Evolutionary conservation across 2,888 invertebrate genomes (phyloP).

Genomic region (Psylliodes chrysocephalus): DNA sequence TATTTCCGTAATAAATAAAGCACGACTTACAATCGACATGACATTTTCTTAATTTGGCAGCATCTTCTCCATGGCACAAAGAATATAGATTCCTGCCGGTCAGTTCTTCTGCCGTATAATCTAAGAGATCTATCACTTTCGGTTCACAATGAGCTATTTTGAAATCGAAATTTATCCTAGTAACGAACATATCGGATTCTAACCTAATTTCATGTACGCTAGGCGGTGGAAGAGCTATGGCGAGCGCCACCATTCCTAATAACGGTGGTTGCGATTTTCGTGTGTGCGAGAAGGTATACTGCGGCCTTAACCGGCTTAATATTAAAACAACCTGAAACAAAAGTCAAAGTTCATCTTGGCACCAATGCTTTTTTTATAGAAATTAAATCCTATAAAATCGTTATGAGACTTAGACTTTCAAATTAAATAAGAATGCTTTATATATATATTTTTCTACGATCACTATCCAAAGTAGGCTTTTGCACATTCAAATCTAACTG

Average conservation of each 20-base stretch:
- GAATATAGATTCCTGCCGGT: constrained; percentile 94
- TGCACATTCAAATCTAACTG: too few relatives aligned
- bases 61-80: constrained; percentile 95
- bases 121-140: constrained; percentile 92
- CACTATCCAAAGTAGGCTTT: too few relatives aligned
- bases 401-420: too few relatives aligned
- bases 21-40: constrained; percentile 93
- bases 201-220: constrained; percentile 96
- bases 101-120: constrained; percentile 92
- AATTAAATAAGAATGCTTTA: too few relatives aligned
- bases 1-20: too few relatives aligned
- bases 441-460: too few relatives aligned
- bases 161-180: constrained; percentile 94
- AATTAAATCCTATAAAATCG: too few relatives aligned
- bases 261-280: constrained; percentile 88
- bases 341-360: neutral
- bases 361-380: too few relatives aligned
- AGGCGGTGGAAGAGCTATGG: constrained; percentile 95
- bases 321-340: constrained; percentile 87
- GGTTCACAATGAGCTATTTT: constrained; percentile 97
- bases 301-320: constrained; percentile 90
- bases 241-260: constrained; percentile 93
- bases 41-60: constrained; percentile 91
- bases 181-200: constrained; percentile 96
- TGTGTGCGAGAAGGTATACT: constrained; percentile 91